Evolutionary conservation across 1,140 invertebrate species (phyloP), one percentile per base, ranked within the genome.

Genomic region (Ptiloglossa arizonensis): DNA sequence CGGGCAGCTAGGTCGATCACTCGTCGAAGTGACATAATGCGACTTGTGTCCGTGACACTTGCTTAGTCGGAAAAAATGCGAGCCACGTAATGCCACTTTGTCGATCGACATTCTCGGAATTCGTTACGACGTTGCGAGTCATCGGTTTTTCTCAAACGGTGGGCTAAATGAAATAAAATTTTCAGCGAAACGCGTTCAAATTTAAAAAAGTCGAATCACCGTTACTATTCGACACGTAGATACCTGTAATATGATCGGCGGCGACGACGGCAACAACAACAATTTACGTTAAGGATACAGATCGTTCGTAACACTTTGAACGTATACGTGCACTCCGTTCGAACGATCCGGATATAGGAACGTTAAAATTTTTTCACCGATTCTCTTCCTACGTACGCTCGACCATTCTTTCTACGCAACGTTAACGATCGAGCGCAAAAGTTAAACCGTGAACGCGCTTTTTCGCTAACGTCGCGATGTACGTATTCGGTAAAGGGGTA

Each of bases 31-130:
- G 67, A 56, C 48, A 48, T 73, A 68, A 56, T 56, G 77, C 68
- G 66, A 66, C 54, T 32, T 27, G 44, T 50, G 83, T 85, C 83
- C 83, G 74, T 85, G 83, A 85, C 79, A 85, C 83, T 80, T 79
- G 50, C 35, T 69, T 41, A 41, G 29, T 75, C 50, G 79, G 50
- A 81, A 84, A 85, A 82, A 85, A 85, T 85, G 79, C 83, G 59
- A 71, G 54, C 81, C 83, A 85, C 82, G 74, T 85, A 85, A 81
- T 70, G n/a, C 64, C 68, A 22, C 57, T 22, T 50, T 78, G 69
- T 77, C 69, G 82, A 83, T 85, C 77, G 73, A 84, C 63, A 77
- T 80, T 80, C 59, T 44, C 35, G 63, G 27, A 71, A 80, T 77
- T 85, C 77, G 35, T 44, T 56, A 44, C 67, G 75, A 35, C 35